A percentile compares a stretch with the other conserved stretches of the same genome.
phyloP scores from a whole-genome alignment of 1,140 invertebrate species.

The Helicorthomorpha holstii region DNA sequence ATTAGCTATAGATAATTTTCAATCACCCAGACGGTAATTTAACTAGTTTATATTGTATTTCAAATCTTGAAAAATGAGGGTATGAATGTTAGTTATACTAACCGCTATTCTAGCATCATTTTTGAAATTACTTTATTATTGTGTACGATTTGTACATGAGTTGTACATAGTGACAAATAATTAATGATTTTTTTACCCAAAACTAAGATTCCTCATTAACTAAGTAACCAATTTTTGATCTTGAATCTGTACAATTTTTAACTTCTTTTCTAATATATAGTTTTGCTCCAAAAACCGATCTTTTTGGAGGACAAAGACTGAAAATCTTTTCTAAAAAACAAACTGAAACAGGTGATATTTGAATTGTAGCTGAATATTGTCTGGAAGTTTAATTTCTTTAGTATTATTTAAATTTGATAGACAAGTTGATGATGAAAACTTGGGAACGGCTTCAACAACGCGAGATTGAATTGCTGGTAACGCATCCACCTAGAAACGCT shows the following conservation, averaged over 20 bases:
- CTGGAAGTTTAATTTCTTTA: conserved; percentile 31
- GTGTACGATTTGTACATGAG: too few relatives aligned
- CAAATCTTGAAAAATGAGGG: neutral
- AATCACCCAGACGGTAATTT: neutral
- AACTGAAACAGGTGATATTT: neutral
- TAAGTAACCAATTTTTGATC: neutral
- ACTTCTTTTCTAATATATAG: neutral
- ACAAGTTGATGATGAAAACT: conserved; percentile 35
- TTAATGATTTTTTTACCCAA: too few relatives aligned
- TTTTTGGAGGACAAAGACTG: conserved; percentile 2
- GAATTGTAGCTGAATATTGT: neutral
- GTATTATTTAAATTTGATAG: conserved; percentile 16
- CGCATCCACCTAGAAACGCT: conserved; percentile 62
- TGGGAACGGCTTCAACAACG: conserved; percentile 47
- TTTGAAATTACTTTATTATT: too few relatives aligned
- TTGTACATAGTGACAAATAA: too few relatives aligned
- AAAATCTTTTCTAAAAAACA: conserved; percentile 1
- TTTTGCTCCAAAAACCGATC: neutral
- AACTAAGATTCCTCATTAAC: too few relatives aligned
- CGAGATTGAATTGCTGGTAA: conserved; percentile 41
- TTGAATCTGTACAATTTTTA: neutral
- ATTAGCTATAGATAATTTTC: conserved; percentile 11
- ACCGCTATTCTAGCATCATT: too few relatives aligned
- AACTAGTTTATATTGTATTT: neutral
- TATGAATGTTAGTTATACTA: too few relatives aligned